Conservation (phyloP, 1,140 invertebrate species). For the Zaprionus taronus region DNA sequence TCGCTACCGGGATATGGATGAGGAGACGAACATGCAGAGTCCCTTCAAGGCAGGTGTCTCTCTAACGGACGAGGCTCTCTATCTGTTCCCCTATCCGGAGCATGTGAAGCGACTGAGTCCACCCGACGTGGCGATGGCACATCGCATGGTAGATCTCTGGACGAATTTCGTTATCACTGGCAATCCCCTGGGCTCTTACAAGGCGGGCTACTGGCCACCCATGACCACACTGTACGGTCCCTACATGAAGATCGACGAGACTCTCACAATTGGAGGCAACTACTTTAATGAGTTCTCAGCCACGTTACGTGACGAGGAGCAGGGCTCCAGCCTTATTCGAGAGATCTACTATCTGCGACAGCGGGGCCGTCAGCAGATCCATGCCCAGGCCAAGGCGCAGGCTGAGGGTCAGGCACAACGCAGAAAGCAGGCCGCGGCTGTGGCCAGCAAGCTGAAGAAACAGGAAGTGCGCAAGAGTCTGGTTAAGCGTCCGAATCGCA, state of each 20-base stretch:
- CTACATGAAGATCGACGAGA: conserved; percentile 81
- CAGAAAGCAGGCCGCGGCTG: conserved; percentile 41
- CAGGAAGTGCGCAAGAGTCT: conserved; percentile 59
- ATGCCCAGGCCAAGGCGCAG: conserved; percentile 15
- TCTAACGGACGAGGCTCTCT: conserved; percentile 78
- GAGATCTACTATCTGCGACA: conserved; percentile 75
- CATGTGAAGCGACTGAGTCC: conserved; percentile 74
- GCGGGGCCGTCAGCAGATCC: conserved; percentile 42
- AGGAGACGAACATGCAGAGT: conserved; percentile 83
- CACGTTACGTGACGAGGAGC: conserved; percentile 69
- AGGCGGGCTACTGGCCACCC: conserved; percentile 78
- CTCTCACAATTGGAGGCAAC: conserved; percentile 73
- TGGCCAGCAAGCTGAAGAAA: conserved; percentile 33
- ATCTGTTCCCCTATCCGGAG: conserved; percentile 79
- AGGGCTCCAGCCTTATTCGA: conserved; percentile 69
- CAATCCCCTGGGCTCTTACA: conserved; percentile 67
- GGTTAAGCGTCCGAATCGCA: conserved; percentile 66
- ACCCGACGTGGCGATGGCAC: conserved; percentile 72
- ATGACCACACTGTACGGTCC: conserved; percentile 81
- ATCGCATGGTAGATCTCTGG: conserved; percentile 81
- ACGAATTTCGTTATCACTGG: conserved; percentile 81
- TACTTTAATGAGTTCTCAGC: conserved; percentile 80
- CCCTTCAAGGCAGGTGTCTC: conserved; percentile 80
- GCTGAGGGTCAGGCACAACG: conserved; percentile 29
- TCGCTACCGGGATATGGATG: conserved; percentile 77